phyloP scores from a whole-genome alignment of 1,140 invertebrate species.

The Cepaea nemoralis region DNA sequence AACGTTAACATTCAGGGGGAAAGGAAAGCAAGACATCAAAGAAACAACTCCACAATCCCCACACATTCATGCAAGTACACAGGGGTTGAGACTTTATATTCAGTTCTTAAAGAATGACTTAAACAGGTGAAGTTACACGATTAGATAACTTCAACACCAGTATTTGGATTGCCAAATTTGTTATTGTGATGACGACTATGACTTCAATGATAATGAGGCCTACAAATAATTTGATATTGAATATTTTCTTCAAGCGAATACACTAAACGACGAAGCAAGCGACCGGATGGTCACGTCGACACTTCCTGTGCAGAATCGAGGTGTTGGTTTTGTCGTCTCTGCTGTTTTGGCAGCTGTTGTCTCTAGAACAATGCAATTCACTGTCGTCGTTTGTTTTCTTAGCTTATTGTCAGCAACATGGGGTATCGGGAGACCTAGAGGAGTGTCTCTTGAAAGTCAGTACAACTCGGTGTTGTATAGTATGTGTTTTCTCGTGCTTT shows the following conservation, averaged over 20 bases:
- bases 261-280: not conserved
- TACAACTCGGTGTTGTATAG: slow-evolving; percentile 22
- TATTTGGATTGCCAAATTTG: no score
- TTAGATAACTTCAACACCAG: no score
- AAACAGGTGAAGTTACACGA: no score
- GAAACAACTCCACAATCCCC: no score
- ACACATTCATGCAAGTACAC: no score
- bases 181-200: no score
- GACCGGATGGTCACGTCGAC: not conserved
- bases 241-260: slow-evolving; percentile 27
- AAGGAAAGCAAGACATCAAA: no score
- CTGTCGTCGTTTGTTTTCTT: not conserved
- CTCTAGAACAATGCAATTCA: not conserved
- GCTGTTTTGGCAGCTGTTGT: not conserved
- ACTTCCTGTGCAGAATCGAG: not conserved
- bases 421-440: slow-evolving; percentile 52
- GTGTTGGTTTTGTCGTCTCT: no score
- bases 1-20: no score
- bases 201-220: not conserved
- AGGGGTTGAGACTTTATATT: no score
- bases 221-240: not conserved
- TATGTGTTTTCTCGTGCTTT: no score
- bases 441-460: slow-evolving; percentile 58
- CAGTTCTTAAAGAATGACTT: no score
- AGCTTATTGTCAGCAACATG: slow-evolving; percentile 15